Base-by-base conservation (phyloP, 2,797 vertebrate genomes). In the Mareca strepera region DNA sequence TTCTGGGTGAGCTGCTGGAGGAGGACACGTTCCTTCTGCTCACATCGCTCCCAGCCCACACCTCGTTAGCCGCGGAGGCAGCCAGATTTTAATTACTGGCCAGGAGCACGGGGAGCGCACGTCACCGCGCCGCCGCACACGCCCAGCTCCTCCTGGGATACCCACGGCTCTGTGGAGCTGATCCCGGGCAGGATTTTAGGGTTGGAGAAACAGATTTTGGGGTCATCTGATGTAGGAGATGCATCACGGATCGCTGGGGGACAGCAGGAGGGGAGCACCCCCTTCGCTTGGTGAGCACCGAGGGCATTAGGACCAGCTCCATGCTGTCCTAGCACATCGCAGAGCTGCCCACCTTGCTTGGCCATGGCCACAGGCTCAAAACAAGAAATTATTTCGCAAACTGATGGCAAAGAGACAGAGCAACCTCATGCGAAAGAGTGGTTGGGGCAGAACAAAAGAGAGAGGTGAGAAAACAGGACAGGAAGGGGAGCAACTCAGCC, bases 261-360 rank as follows among this genome's bases (percentile, higher is more conserved):
- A 12, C 48, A n/a, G 66, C 8, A 1, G 20, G 60, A 46, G 7
- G 16, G 35, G 0, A 29, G 17, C 67, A 4, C 9, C 0, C 3
- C 41, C 46, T 53, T 22, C 1, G 1, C 9, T 8, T 43, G 59
- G 52, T 33, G 8, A 5, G 26, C 33, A 48, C 53, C 46, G 9
- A 3, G 17, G 69, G 22, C 21, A 29, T 2, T 55, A 25, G 3
- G 41, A 31, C 3, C 9, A 9, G 6, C 13, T 60, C 0, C 33
- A 11, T 35, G 17, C 50, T 52, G 16, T 35, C 12, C 50, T 52
- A 2, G 50, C 50, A 15, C 25, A 26, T 26, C 28, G 17, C 28
- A 29, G 28, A 4, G 52, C 28, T 17, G 52, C 35, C n/a, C 17
- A 13, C 46, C 25, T 37, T 20, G 67, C 17, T n/a, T 31, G 21